Conservation (phyloP, 2,113 vertebrate species). For the Onychorhynchus coronatus region DNA sequence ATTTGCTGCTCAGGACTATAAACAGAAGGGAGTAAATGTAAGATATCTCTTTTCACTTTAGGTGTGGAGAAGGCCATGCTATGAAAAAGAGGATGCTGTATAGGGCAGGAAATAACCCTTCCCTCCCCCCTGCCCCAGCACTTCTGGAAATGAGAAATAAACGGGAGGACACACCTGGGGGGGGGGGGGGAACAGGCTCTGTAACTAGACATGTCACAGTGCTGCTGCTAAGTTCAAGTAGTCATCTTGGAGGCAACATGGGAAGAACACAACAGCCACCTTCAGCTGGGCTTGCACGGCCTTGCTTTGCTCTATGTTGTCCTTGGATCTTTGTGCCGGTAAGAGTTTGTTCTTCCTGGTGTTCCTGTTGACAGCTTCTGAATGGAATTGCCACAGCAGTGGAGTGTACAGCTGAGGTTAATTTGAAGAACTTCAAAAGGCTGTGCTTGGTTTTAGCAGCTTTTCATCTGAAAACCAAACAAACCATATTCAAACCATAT, state of each 20-base stretch:
- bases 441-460: not conserved
- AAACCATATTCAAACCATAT: fast-evolving
- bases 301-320: not conserved
- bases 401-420: not conserved
- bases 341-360: not conserved
- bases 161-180: not conserved
- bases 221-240: not conserved
- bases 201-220: not conserved
- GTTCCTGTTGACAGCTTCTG: not conserved
- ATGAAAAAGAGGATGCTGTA: constrained; percentile 15
- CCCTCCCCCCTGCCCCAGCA: not conserved
- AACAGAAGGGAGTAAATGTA: not conserved
- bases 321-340: not conserved
- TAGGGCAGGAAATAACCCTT: not conserved
- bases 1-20: not conserved
- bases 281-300: not conserved
- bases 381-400: not conserved
- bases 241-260: not conserved
- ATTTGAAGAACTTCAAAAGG: not conserved
- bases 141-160: not conserved
- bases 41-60: not conserved
- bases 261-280: not conserved
- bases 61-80: not conserved
- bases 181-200: not conserved
- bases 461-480: not conserved